These are phyloP conservation scores for Acanthosepion pharaonis DNA, from an alignment of 2,888 invertebrate species.

Conservation along the genomic window DNA sequence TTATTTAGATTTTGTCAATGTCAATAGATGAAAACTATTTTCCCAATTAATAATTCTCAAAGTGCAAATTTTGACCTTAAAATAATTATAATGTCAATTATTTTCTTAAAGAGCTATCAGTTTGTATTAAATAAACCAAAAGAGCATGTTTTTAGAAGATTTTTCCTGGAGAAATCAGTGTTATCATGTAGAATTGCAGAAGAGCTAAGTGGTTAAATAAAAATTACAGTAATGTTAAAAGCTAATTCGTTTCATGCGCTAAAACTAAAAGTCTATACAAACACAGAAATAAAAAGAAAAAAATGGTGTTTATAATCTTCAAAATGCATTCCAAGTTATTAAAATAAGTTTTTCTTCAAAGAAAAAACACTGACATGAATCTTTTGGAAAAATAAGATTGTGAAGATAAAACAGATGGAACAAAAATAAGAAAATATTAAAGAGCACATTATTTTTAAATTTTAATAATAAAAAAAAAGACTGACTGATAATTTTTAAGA, in stretches of 20 bases:
- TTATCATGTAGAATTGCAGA: not conserved
- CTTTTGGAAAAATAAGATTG: not conserved
- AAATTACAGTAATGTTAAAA: not conserved
- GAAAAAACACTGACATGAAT: not conserved
- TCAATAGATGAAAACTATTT: too few relatives aligned
- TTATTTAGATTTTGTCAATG: too few relatives aligned
- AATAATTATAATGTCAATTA: too few relatives aligned
- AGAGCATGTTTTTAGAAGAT: not conserved
- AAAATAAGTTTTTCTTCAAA: not conserved
- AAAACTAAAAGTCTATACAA: conserved; percentile 2
- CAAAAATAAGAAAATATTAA: not conserved
- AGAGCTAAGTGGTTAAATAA: not conserved
- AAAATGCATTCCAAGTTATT: not conserved
- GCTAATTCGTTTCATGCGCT: not conserved
- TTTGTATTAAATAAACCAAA: not conserved
- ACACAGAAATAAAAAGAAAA: not conserved
- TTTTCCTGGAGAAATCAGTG: conserved; percentile 15
- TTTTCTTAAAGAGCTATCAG: not conserved
- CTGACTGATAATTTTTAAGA: not conserved
- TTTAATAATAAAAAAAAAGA: not conserved
- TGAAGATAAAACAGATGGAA: not conserved
- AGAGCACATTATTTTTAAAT: not conserved
- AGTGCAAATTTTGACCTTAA: too few relatives aligned
- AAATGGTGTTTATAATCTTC: not conserved
- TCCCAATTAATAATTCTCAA: too few relatives aligned